Evolutionary conservation across 2,888 invertebrate species (phyloP).

Genomic region (Malthinus seriepunctatus): DNA sequence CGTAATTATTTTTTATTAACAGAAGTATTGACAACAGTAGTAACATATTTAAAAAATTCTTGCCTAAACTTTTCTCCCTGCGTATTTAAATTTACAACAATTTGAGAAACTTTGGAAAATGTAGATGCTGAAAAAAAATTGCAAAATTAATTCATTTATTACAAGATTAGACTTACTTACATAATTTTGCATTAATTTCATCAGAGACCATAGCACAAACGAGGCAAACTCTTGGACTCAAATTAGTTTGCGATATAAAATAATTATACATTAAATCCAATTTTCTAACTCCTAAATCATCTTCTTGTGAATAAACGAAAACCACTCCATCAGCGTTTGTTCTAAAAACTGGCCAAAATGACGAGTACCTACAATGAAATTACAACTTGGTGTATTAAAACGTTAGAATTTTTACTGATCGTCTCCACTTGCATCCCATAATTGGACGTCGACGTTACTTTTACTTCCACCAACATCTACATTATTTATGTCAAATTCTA

Average conservation of each 20-base stretch:
- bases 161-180: conserved; percentile 28
- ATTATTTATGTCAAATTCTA: conserved; percentile 40
- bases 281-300: conserved; percentile 37
- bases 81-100: conserved; percentile 38
- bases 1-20: conserved; percentile 13
- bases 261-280: conserved; percentile 43
- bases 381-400: background rate
- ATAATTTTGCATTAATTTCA: conserved; percentile 34
- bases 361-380: conserved; percentile 33
- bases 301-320: conserved; percentile 39
- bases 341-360: conserved; percentile 41
- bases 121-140: conserved; percentile 33
- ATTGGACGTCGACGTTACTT: conserved; percentile 38
- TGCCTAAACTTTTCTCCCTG: conserved; percentile 40
- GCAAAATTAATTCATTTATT: background rate
- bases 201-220: conserved; percentile 36
- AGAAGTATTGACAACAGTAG: conserved; percentile 29
- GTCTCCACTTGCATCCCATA: conserved; percentile 43
- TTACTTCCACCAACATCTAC: conserved; percentile 35
- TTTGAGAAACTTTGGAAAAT: conserved; percentile 41
- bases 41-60: conserved; percentile 39
- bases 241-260: conserved; percentile 39
- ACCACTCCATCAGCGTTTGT: conserved; percentile 41
- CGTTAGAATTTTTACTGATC: conserved; percentile 36
- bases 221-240: conserved; percentile 38